Percentiles rank a stretch among this genome's conserved stretches.
These are phyloP conservation scores for Caenorhabditis latens DNA, from an alignment of 1,140 invertebrate species.

Conservation along the genomic window DNA sequence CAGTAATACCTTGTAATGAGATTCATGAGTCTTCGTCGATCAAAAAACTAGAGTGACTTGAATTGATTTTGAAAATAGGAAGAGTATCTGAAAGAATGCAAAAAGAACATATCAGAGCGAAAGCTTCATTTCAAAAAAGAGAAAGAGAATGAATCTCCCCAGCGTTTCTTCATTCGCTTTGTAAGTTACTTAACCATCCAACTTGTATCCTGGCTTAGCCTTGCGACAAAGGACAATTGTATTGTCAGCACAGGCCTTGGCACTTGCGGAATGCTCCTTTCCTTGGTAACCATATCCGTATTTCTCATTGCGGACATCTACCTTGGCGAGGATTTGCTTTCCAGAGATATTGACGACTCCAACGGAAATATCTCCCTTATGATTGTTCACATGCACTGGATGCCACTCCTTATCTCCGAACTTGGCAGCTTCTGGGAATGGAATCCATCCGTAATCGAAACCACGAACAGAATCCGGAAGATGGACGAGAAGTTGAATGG, in stretches of 20 bases:
- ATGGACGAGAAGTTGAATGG: slow-evolving; percentile 64
- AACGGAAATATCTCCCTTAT: slow-evolving; percentile 69
- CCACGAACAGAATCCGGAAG: slow-evolving; percentile 5
- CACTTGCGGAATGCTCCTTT: slow-evolving; percentile 61
- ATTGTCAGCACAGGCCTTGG: slow-evolving; percentile 59
- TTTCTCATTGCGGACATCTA: slow-evolving; percentile 69
- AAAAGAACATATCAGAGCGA: too few relatives aligned
- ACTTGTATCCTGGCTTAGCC: slow-evolving; percentile 65
- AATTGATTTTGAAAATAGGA: too few relatives aligned
- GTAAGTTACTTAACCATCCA: slow-evolving; percentile 33
- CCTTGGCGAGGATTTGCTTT: slow-evolving; percentile 71
- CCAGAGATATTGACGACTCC: slow-evolving; percentile 62
- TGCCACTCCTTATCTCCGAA: slow-evolving; percentile 69
- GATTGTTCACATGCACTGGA: slow-evolving; percentile 69
- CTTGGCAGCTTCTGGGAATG: neutral
- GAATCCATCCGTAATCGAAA: too few relatives aligned
- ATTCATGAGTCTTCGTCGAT: too few relatives aligned
- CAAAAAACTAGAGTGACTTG: too few relatives aligned
- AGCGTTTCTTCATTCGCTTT: neutral
- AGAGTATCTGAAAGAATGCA: too few relatives aligned
- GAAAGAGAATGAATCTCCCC: too few relatives aligned
- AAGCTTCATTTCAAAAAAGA: too few relatives aligned
- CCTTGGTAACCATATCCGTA: slow-evolving; percentile 63
- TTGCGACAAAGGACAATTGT: slow-evolving; percentile 68
- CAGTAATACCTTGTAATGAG: too few relatives aligned